Base-by-base conservation (phyloP, 2,797 vertebrate genomes). In the Protosalanx chinensis region DNA sequence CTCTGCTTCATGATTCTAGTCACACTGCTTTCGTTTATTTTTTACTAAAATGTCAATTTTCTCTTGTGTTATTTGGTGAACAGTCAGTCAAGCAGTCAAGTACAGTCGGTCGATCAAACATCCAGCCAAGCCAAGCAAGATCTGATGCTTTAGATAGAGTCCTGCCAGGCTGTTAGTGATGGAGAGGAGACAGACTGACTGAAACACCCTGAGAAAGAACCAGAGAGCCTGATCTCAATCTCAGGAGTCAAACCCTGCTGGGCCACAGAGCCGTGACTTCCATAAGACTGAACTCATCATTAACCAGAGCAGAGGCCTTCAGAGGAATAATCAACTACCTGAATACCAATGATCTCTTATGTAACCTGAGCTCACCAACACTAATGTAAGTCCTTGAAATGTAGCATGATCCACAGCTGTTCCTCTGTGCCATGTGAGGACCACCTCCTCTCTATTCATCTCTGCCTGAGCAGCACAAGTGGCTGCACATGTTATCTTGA, bases 291-390 rank as follows among this genome's bases (percentile, higher is more conserved):
- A 65, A 65, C 46, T 23, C 12, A 12, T 27, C 20, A 15, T 23
- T 6, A 65, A 65, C 37, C 27, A 41, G 64, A 65, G 64, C 35
- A 65, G 64, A 65, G 64, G 3, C 37, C n/a, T 23, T 29, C n/a
- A 23, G 20, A 46, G 10, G 64, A 46, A 65, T 29, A 65, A 49
- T 4, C 13, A 49, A 23, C 10, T 27, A 65, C 35, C 18, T 41
- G 62, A 64, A 64, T 41, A 49, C 35, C 23, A 27, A 64, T 46
- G 63, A 64, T 20, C n/a, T 35, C 35, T 64, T 65, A 41, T 13
- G 20, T 20, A 65, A 65, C 16, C 64, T n/a, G 6, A 27, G 20
- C n/a, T 46, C 41, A 46, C 41, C 41, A 8, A 46, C 41, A 46
- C 41, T 37, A 27, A 65, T 49, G 20, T 41, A 46, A 27, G 64